Conservation (phyloP, 2,113 vertebrate genomes). For the Callionymus lyra region DNA sequence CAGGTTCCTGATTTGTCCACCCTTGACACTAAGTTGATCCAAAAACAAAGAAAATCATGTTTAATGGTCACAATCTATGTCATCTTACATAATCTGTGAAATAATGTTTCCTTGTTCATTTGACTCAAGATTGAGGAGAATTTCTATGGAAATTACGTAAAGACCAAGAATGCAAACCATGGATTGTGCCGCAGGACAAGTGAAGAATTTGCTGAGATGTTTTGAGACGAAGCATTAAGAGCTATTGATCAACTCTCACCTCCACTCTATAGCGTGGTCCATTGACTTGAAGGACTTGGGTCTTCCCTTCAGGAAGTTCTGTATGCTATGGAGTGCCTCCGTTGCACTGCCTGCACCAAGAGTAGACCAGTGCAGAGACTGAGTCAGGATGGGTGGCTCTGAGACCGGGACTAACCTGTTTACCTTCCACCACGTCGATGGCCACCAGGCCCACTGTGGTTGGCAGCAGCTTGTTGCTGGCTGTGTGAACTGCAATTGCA, state of each 20-base stretch:
- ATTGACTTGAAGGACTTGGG: constrained; percentile 64
- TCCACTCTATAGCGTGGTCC: constrained; percentile 64
- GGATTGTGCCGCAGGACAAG: no score
- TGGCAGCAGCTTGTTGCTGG: constrained; percentile 37
- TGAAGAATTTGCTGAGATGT: not conserved
- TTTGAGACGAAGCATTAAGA: not conserved
- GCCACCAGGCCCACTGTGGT: constrained; percentile 51
- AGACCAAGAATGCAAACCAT: no score
- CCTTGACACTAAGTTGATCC: constrained; percentile 47
- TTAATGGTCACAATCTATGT: no score
- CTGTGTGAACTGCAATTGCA: constrained; percentile 53
- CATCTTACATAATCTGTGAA: no score
- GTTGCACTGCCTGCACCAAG: constrained; percentile 47
- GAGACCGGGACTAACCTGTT: not conserved
- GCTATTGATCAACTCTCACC: constrained; percentile 17
- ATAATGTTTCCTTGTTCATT: no score
- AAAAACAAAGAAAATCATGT: no score
- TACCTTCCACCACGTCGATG: constrained; percentile 60
- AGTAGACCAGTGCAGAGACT: not conserved
- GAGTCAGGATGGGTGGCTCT: not conserved
- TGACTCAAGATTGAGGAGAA: no score
- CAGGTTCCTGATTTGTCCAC: constrained; percentile 64
- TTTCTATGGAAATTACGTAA: no score
- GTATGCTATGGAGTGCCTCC: constrained; percentile 60
- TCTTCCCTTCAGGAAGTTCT: constrained; percentile 57